Evolutionary conservation across 1,140 invertebrate genomes (phyloP).

Genomic region (Drosophila pseudoananassae): DNA sequence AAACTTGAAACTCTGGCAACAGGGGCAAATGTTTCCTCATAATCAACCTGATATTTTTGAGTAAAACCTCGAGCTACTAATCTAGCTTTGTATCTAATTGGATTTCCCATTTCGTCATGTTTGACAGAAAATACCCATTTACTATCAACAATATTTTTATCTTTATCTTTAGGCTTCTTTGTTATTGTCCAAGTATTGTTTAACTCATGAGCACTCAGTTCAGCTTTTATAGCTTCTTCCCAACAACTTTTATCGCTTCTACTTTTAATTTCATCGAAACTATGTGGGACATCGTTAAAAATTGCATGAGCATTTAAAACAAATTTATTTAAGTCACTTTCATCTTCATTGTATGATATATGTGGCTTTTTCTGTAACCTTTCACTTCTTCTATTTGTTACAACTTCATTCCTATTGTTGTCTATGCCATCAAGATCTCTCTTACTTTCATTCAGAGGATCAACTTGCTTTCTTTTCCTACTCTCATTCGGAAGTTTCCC

Average conservation of each 20-base stretch:
- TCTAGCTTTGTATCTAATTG: slow-evolving; percentile 73
- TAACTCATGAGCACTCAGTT: slow-evolving; percentile 9
- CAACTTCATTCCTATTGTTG: not conserved
- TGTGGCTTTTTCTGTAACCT: slow-evolving; percentile 20
- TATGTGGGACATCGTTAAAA: slow-evolving; percentile 28
- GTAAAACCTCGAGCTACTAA: slow-evolving; percentile 84
- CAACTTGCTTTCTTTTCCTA: not conserved
- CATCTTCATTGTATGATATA: slow-evolving; percentile 18
- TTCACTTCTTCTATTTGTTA: slow-evolving; percentile 13
- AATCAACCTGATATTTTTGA: slow-evolving; percentile 81
- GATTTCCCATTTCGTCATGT: slow-evolving; percentile 30
- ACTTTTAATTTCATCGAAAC: slow-evolving; percentile 62
- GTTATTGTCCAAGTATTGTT: slow-evolving; percentile 11
- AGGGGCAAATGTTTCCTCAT: slow-evolving; percentile 57
- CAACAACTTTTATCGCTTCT: slow-evolving; percentile 63
- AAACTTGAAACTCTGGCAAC: slow-evolving; percentile 34
- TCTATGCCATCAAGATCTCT: not conserved
- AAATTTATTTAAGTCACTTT: slow-evolving; percentile 8
- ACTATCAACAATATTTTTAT: slow-evolving; percentile 17
- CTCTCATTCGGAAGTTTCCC: not conserved
- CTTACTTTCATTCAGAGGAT: slow-evolving; percentile 5
- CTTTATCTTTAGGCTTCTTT: not conserved
- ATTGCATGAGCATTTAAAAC: slow-evolving; percentile 19
- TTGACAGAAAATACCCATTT: slow-evolving; percentile 10
- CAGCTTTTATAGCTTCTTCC: slow-evolving; percentile 67